These are phyloP conservation scores for Desmophyllum pertusum DNA, from an alignment of 92 coral and sea anemone genomes.

Conservation along the genomic window DNA sequence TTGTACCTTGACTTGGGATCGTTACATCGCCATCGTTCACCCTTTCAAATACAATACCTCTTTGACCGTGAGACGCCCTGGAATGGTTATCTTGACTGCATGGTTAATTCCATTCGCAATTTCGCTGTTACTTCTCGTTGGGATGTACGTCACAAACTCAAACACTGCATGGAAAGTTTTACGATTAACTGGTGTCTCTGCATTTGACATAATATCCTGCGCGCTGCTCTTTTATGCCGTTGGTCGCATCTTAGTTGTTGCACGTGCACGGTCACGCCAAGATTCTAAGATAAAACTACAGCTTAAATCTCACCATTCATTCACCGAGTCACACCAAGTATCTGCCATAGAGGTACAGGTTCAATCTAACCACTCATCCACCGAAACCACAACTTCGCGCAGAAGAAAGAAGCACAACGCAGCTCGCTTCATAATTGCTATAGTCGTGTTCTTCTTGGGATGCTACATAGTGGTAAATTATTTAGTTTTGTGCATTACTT, in stretches of 20 bases:
- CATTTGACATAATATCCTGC: neutral
- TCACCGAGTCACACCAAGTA: neutral
- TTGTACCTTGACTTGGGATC: constrained; percentile 27
- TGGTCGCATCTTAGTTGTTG: neutral
- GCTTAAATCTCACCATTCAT: too few species aligned
- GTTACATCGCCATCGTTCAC: constrained; percentile 15
- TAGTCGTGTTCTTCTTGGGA: constrained; percentile 16
- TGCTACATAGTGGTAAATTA: neutral
- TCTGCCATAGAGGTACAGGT: neutral
- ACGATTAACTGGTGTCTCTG: neutral
- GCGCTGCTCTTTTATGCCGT: neutral
- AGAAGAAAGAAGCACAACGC: constrained; percentile 9
- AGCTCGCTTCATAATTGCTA: neutral
- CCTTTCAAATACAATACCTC: constrained; percentile 11
- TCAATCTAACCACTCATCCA: neutral
- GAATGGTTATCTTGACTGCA: neutral
- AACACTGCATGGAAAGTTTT: neutral
- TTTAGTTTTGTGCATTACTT: neutral
- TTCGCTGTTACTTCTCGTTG: neutral
- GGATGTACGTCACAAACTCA: neutral
- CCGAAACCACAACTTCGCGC: neutral
- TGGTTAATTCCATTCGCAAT: constrained; percentile 9
- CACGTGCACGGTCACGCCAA: neutral
- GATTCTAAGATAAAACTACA: neutral
- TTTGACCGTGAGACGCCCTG: neutral